A percentile compares a stretch with the other conserved stretches of the same genome.
Conservation (phyloP, 2,888 invertebrate species). For the Hydropsyche betteni region DNA sequence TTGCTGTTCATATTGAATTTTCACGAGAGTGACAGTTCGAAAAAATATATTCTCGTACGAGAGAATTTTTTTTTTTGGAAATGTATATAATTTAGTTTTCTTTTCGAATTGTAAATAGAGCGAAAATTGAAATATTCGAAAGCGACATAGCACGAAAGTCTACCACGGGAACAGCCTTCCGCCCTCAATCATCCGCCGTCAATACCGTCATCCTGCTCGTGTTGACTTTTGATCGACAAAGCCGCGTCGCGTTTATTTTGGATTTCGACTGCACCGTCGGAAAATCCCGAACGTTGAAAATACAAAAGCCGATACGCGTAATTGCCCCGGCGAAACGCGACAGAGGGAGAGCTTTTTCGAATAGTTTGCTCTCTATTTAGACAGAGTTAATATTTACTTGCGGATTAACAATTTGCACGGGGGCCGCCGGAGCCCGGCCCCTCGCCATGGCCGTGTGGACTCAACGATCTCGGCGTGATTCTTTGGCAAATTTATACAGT, state of each 20-base stretch:
- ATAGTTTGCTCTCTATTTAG: slow-evolving; percentile 48
- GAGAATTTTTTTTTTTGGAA: too few species aligned
- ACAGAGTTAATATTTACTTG: slow-evolving; percentile 46
- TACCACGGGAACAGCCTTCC: background rate
- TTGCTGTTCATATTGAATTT: too few species aligned
- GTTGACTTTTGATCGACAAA: slow-evolving; percentile 35
- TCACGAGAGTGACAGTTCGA: background rate
- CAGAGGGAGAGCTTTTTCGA: slow-evolving; percentile 41
- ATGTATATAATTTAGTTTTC: too few species aligned
- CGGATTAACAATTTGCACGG: slow-evolving; percentile 49
- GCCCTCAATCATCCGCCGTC: background rate
- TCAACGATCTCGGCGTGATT: background rate
- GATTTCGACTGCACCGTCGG: slow-evolving; percentile 13
- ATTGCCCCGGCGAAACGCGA: slow-evolving; percentile 29
- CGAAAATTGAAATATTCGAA: too few species aligned
- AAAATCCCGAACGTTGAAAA: slow-evolving; percentile 36
- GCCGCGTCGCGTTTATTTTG: slow-evolving; percentile 15
- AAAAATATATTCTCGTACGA: background rate
- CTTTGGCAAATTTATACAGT: slow-evolving; percentile 24
- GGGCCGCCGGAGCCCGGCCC: slow-evolving; percentile 3
- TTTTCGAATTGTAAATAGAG: too few species aligned
- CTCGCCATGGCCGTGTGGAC: slow-evolving; percentile 7
- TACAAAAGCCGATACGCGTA: slow-evolving; percentile 43
- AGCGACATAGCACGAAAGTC: background rate
- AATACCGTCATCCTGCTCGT: background rate